Evolutionary conservation across 2,113 vertebrate species (phyloP).

Genomic region (Scomber japonicus): DNA sequence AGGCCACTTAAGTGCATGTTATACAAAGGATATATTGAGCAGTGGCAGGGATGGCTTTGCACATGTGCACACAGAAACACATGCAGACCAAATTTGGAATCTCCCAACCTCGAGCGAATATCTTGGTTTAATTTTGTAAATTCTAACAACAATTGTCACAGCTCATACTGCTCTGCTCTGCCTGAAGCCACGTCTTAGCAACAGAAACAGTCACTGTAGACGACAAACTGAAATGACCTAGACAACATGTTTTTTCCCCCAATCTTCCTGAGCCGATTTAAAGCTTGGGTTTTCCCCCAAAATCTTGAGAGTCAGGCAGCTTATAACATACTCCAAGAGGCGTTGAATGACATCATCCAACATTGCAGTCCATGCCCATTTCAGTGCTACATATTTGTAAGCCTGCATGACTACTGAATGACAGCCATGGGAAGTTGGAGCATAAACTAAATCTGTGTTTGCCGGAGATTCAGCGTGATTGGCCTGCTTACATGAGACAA

Average conservation of each 20-base stretch:
- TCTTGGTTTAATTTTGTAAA: slow-evolving; percentile 18
- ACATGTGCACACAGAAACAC: background rate
- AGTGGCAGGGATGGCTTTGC: background rate
- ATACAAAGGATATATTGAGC: background rate
- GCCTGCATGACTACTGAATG: slow-evolving; percentile 62
- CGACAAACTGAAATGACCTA: slow-evolving; percentile 41
- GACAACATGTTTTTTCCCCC: slow-evolving; percentile 39
- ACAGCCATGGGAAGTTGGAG: slow-evolving; percentile 54
- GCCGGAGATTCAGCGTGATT: background rate
- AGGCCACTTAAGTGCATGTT: slow-evolving; percentile 16
- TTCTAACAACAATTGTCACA: slow-evolving; percentile 48
- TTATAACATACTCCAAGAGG: slow-evolving; percentile 58
- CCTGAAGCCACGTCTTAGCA: slow-evolving; percentile 33
- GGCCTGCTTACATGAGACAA: slow-evolving; percentile 7
- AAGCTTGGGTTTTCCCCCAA: slow-evolving; percentile 66
- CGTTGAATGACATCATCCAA: slow-evolving; percentile 74
- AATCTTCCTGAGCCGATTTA: slow-evolving; percentile 38
- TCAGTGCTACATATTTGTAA: slow-evolving; percentile 64
- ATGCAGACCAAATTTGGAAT: slow-evolving; percentile 19
- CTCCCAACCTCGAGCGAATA: slow-evolving; percentile 28
- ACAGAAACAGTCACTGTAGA: slow-evolving; percentile 48
- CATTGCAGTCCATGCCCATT: slow-evolving; percentile 51
- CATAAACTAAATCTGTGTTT: slow-evolving; percentile 33
- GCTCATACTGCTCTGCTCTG: slow-evolving; percentile 7
- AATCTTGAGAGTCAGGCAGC: slow-evolving; percentile 33